A percentile compares a stretch with the other conserved stretches of the same genome.
These are phyloP conservation scores for Chelmon rostratus DNA, from an alignment of 2,797 vertebrate genomes.

Conservation along the genomic window DNA sequence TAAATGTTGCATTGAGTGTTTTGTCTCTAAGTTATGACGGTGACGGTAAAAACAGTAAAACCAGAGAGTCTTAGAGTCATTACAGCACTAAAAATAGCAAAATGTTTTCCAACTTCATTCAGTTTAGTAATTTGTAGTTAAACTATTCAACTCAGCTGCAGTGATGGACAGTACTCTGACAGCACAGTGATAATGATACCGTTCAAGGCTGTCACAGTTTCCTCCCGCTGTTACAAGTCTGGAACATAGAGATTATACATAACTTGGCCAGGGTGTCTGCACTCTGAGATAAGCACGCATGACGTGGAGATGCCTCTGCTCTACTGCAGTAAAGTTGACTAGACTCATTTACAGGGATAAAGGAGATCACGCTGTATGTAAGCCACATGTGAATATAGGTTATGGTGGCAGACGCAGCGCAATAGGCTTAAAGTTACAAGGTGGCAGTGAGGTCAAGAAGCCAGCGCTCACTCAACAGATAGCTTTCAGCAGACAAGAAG, in stretches of 20 bases:
- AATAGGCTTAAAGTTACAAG: conserved; percentile 19
- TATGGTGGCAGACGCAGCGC: conserved; percentile 5
- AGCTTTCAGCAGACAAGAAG: background rate
- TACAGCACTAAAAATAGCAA: background rate
- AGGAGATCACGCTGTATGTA: background rate
- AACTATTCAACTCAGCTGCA: conserved; percentile 11
- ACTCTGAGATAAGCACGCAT: conserved; percentile 76
- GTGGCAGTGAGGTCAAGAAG: conserved; percentile 1
- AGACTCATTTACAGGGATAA: conserved; percentile 8
- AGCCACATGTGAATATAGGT: conserved; percentile 39
- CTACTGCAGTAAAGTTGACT: conserved; percentile 13
- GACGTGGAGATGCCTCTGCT: conserved; percentile 46
- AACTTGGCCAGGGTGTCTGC: conserved; percentile 57
- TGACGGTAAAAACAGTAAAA: conserved; percentile 46
- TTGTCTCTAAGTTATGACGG: conserved; percentile 27
- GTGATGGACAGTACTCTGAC: conserved; percentile 59
- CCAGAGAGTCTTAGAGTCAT: conserved; percentile 7
- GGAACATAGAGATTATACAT: conserved; percentile 78
- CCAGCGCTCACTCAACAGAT: background rate
- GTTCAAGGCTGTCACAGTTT: conserved; percentile 63
- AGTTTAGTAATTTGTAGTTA: conserved; percentile 16
- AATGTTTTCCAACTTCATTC: background rate
- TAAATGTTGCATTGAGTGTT: conserved; percentile 32
- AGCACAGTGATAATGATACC: conserved; percentile 43
- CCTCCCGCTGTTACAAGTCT: conserved; percentile 70